Evolutionary conservation across 2,797 vertebrate species (phyloP).

Genomic region (Ctenochaetus hawaiiensis): DNA sequence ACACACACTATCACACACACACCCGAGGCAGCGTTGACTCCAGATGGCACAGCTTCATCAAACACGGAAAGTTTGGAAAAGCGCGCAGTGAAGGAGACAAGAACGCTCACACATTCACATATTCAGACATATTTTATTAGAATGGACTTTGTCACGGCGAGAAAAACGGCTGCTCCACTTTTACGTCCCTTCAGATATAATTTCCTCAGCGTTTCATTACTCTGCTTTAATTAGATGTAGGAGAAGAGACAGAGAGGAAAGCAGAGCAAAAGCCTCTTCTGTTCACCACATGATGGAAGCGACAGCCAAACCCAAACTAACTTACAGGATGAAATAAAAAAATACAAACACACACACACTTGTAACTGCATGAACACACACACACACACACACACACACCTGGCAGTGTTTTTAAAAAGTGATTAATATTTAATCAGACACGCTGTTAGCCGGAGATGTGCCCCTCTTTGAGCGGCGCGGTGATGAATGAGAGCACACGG

Average conservation of each 20-base stretch:
- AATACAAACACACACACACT: not conserved
- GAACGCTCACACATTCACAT: not conserved
- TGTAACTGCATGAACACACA: not conserved
- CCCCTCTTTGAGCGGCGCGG: conserved; percentile 21
- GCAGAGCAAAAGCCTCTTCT: conserved; percentile 15
- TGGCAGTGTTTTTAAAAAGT: conserved; percentile 52
- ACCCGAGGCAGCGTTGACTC: conserved; percentile 31
- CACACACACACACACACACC: conserved; percentile 1
- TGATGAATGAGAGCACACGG: conserved; percentile 67
- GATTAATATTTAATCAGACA: conserved; percentile 70
- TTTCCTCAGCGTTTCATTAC: conserved; percentile 39
- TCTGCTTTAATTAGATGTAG: conserved; percentile 50
- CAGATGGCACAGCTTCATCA: conserved; percentile 57
- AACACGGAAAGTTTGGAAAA: conserved; percentile 45
- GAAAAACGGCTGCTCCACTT: conserved; percentile 30
- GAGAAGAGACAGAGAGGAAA: conserved; percentile 7
- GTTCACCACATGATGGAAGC: not conserved
- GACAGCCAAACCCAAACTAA: not conserved
- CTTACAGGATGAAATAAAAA: no score
- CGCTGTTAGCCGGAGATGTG: conserved; percentile 18
- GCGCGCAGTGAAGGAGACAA: conserved; percentile 6
- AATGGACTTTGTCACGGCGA: conserved; percentile 25
- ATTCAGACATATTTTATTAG: conserved; percentile 24
- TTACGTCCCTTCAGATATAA: conserved; percentile 36
- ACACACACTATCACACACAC: conserved; percentile 10